A percentile compares a stretch with the other conserved stretches of the same genome.
phyloP scores from a whole-genome alignment of 2,797 vertebrate genomes.

The Trichosurus vulpecula region DNA sequence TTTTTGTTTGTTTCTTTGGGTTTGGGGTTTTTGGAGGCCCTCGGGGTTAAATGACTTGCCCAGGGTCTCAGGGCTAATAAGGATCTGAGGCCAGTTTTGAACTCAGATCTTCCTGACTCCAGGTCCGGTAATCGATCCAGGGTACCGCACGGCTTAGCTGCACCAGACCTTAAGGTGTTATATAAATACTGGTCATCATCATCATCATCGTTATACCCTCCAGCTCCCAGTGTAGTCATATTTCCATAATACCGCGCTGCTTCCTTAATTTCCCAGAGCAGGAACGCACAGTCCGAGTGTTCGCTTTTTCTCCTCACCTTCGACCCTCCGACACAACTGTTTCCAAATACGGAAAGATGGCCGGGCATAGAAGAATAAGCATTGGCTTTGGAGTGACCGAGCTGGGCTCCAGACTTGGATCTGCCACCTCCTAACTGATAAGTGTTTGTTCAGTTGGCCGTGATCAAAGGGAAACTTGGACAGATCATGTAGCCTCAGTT shows the following conservation, averaged over 20 bases:
- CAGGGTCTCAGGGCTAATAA: not conserved
- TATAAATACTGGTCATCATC: not conserved
- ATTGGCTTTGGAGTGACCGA: not conserved
- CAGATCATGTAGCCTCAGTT: not conserved
- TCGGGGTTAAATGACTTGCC: not conserved
- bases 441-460: not conserved
- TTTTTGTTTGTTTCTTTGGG: not conserved
- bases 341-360: not conserved
- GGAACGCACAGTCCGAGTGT: not conserved
- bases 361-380: too few species aligned
- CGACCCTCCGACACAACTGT: not conserved
- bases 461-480: not conserved
- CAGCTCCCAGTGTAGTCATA: not conserved
- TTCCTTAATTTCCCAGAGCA: not conserved
- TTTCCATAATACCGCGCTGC: not conserved
- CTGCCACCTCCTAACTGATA: not conserved
- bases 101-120: not conserved
- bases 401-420: not conserved
- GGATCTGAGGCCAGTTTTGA: not conserved
- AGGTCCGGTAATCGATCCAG: not conserved
- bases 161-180: not conserved
- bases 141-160: not conserved
- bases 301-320: not conserved
- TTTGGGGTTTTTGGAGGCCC: not conserved
- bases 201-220: not conserved